Evolutionary conservation across 2,113 vertebrate genomes (phyloP).

Genomic region (Bostrychus sinensis): DNA sequence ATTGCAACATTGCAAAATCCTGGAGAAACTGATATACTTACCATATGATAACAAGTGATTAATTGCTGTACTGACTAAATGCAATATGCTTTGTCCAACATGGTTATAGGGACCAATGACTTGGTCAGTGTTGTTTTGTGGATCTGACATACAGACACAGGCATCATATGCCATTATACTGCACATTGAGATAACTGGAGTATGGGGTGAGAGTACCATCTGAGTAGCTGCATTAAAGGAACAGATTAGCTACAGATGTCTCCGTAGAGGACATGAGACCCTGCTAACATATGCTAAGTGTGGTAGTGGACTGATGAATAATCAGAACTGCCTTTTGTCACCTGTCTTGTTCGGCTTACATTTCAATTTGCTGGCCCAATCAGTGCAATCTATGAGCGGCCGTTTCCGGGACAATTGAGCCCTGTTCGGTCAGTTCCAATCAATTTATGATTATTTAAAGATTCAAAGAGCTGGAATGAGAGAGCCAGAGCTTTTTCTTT

Average conservation of each 20-base stretch:
- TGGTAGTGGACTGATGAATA: slow-evolving; percentile 46
- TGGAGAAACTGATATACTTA: no score
- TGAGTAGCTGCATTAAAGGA: no score
- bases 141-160: no score
- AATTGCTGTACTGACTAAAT: no score
- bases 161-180: no score
- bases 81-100: no score
- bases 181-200: no score
- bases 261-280: slow-evolving; percentile 59
- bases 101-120: no score
- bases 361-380: slow-evolving; percentile 61
- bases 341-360: slow-evolving; percentile 53
- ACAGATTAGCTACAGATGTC: slow-evolving; percentile 31
- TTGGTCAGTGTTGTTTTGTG: no score
- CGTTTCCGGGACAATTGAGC: slow-evolving; percentile 42
- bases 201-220: no score
- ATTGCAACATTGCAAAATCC: no score
- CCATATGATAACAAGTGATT: no score
- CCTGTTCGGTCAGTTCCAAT: slow-evolving; percentile 42
- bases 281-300: slow-evolving; percentile 62
- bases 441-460: slow-evolving; percentile 55
- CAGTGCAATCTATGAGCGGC: slow-evolving; percentile 47
- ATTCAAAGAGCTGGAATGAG: slow-evolving; percentile 38
- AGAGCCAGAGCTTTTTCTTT: slow-evolving; percentile 6
- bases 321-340: slow-evolving; percentile 47